phyloP scores from a whole-genome alignment of 2,113 vertebrate species.

The Ia io region DNA sequence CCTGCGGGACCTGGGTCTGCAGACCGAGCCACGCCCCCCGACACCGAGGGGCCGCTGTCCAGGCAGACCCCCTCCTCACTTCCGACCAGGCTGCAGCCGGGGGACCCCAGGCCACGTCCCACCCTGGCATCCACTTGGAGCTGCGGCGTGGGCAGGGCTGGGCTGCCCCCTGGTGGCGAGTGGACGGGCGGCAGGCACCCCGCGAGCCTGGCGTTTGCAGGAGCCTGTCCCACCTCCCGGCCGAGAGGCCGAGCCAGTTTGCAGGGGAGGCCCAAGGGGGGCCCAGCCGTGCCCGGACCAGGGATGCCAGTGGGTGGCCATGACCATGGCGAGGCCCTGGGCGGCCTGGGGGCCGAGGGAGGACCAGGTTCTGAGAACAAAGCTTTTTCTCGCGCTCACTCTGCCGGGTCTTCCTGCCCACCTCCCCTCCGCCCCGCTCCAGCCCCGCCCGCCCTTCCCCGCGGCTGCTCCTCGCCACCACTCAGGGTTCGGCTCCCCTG shows the following conservation, averaged over 20 bases:
- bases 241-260: background rate
- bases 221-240: no score
- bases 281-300: background rate
- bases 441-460: background rate
- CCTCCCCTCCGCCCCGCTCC: no score
- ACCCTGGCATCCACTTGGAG: rapidly evolving
- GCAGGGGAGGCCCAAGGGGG: background rate
- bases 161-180: conserved; percentile 62
- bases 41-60: background rate
- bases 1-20: background rate
- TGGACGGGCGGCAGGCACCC: rapidly evolving
- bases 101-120: background rate
- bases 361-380: background rate
- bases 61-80: background rate
- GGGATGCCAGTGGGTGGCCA: background rate
- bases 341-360: rapidly evolving
- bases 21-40: background rate
- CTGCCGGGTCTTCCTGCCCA: no score
- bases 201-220: background rate
- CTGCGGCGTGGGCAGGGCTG: background rate
- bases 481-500: background rate
- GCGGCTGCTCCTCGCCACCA: background rate
- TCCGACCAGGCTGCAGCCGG: background rate
- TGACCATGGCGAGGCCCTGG: rapidly evolving
- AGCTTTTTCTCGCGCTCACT: background rate